phyloP scores from a whole-genome alignment of 2,797 vertebrate genomes.

The Eleutherodactylus coqui region DNA sequence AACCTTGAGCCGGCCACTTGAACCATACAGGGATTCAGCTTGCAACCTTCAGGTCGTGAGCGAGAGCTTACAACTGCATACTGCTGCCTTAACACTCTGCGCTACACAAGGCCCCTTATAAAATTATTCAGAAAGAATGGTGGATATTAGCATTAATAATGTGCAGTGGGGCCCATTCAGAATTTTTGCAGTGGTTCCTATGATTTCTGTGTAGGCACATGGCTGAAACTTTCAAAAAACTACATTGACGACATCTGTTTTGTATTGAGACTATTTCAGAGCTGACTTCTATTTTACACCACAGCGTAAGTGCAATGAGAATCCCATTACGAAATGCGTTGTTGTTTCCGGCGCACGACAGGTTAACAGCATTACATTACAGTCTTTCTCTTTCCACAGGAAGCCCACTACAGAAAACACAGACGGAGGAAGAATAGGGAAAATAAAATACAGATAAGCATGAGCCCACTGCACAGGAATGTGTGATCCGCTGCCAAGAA shows the following conservation, averaged over 20 bases:
- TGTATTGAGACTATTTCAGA: background rate
- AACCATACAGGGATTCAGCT: too few species aligned
- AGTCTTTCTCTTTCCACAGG: slow-evolving; percentile 48
- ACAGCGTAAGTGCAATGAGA: background rate
- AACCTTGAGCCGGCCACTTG: too few species aligned
- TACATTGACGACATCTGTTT: background rate
- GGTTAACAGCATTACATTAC: slow-evolving; percentile 17
- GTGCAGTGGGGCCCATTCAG: too few species aligned
- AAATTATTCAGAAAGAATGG: too few species aligned
- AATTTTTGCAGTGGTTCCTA: background rate
- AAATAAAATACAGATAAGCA: slow-evolving; percentile 56
- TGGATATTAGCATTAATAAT: too few species aligned
- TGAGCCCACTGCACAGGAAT: slow-evolving; percentile 59
- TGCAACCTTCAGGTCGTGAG: too few species aligned
- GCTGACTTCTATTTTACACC: background rate
- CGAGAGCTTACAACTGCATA: too few species aligned
- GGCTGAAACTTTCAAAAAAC: background rate
- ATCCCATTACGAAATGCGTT: background rate
- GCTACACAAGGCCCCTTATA: too few species aligned
- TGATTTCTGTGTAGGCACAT: background rate
- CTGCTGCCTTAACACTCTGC: too few species aligned
- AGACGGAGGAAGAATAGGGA: slow-evolving; percentile 48
- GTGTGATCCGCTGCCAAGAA: slow-evolving; percentile 65
- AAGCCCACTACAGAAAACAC: slow-evolving; percentile 50
- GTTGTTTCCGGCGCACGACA: background rate